Conservation (phyloP, 2,888 invertebrate genomes). For the Geophilus truncorum region DNA sequence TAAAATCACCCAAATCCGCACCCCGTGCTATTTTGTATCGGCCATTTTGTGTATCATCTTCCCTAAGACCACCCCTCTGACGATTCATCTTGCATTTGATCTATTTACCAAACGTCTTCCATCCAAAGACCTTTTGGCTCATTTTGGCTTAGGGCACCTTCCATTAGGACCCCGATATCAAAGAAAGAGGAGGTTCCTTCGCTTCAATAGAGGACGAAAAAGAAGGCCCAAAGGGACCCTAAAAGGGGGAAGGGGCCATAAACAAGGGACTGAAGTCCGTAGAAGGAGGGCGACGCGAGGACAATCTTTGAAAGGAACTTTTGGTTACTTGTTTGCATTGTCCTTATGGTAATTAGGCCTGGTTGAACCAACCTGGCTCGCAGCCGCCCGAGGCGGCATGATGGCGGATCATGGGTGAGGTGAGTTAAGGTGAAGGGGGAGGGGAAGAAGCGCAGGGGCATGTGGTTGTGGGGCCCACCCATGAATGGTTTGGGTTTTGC, state of each 20-base stretch:
- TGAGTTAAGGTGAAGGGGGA: conserved; percentile 4
- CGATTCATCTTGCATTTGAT: conserved; percentile 17
- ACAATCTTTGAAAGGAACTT: background rate
- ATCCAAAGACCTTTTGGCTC: conserved; percentile 15
- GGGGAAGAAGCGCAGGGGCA: conserved; percentile 3
- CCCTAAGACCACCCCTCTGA: background rate
- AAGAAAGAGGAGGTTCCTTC: background rate
- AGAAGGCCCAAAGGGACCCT: conserved; percentile 5
- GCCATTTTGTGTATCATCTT: conserved; percentile 17
- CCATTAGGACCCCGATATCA: background rate
- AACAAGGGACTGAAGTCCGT: background rate
- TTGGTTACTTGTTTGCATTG: conserved; percentile 17
- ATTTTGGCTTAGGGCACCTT: conserved; percentile 10
- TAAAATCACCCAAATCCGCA: background rate
- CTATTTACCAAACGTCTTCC: conserved; percentile 12
- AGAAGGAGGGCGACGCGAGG: background rate
- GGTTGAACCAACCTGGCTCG: background rate
- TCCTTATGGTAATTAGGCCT: conserved; percentile 12
- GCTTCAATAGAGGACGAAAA: background rate
- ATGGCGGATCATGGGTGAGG: conserved; percentile 14
- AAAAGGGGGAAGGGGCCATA: conserved; percentile 9
- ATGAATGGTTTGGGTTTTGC: background rate
- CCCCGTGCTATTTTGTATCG: background rate
- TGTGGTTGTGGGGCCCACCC: conserved; percentile 4
- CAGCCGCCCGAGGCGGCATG: background rate